phyloP scores from a whole-genome alignment of 1,140 invertebrate genomes.

The Acromyrmex heyeri region DNA sequence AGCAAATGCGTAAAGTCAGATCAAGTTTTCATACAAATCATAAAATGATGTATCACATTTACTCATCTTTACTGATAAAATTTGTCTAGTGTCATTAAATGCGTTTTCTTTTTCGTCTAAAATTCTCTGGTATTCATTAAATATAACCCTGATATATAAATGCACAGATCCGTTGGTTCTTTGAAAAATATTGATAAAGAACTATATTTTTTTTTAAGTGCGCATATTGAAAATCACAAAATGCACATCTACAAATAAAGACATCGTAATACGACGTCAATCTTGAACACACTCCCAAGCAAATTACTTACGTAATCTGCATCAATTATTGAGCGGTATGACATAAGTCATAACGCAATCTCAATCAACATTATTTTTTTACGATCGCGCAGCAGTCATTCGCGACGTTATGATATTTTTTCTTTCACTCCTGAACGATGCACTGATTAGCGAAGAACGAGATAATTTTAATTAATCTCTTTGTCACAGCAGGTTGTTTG shows the following conservation, averaged over 20 bases:
- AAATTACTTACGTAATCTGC: constrained; percentile 5
- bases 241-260: neutral
- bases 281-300: neutral
- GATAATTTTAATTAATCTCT: constrained; percentile 39
- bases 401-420: neutral
- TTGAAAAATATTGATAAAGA: neutral
- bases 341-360: constrained; percentile 2
- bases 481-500: neutral
- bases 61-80: neutral
- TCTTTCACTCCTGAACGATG: neutral
- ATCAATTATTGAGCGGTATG: neutral
- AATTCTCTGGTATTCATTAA: neutral
- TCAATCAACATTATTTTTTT: neutral
- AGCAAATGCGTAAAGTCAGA: neutral
- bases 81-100: neutral
- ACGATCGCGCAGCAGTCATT: neutral
- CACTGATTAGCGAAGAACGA: neutral
- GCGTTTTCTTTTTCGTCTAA: neutral
- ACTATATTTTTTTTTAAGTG: neutral
- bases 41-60: neutral
- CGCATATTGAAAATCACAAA: neutral
- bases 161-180: neutral
- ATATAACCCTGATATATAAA: neutral
- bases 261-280: neutral
- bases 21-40: neutral